These are phyloP conservation scores for Parelbella ahira DNA, from an alignment of 2,888 invertebrate genomes.

Conservation along the genomic window DNA sequence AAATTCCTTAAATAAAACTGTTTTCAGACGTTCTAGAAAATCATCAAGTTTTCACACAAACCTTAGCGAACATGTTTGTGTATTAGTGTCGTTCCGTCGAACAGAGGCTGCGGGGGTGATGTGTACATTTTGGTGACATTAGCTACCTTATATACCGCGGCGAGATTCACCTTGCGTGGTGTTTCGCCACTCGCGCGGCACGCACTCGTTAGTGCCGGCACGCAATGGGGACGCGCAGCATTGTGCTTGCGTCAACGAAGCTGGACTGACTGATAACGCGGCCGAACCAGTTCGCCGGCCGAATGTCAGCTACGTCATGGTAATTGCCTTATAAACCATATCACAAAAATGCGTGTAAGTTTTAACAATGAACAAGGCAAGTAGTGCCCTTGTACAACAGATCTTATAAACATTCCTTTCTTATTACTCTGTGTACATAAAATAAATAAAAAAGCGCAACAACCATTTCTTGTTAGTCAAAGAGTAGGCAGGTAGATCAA, in stretches of 20 bases:
- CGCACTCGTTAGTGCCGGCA: constrained; percentile 53
- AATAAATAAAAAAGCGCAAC: no score
- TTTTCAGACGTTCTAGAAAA: no score
- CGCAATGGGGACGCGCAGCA: constrained; percentile 55
- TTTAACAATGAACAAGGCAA: no score
- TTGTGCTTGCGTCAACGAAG: constrained; percentile 47
- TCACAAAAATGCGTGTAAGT: no score
- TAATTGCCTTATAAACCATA: constrained; percentile 21
- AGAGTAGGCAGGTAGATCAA: no score
- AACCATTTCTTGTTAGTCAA: no score
- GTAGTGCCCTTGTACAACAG: no score
- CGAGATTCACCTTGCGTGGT: constrained; percentile 72
- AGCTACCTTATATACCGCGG: constrained; percentile 66
- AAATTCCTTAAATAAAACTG: no score
- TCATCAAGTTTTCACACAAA: no score
- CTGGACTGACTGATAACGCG: constrained; percentile 46
- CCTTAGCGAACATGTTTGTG: constrained; percentile 64
- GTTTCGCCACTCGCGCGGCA: constrained; percentile 64
- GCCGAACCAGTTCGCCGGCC: constrained; percentile 38
- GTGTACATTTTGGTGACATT: constrained; percentile 53
- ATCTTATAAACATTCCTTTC: no score
- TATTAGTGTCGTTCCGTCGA: constrained; percentile 47
- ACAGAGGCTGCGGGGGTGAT: constrained; percentile 63
- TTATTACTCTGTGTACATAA: no score
- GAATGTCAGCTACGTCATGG: constrained; percentile 29